Evolutionary conservation across 2,888 invertebrate genomes (phyloP).

Genomic region (Eremobia ochroleuca): DNA sequence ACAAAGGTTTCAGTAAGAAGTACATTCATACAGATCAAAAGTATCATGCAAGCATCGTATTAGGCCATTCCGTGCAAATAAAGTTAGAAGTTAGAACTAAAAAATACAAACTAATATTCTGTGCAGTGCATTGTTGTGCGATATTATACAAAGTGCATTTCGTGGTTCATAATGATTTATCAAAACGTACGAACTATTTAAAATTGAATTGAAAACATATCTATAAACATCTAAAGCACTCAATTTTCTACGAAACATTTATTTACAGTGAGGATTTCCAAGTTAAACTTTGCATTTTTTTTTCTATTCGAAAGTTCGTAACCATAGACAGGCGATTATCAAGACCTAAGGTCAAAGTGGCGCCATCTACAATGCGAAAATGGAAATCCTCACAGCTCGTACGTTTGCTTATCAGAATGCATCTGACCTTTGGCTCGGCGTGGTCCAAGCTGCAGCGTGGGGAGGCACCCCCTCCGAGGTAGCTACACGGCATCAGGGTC

Average conservation of each 20-base stretch:
- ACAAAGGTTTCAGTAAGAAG: background rate
- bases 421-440: slow-evolving; percentile 89
- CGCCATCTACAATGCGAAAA: slow-evolving; percentile 57
- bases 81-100: slow-evolving; percentile 34
- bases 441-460: slow-evolving; percentile 90
- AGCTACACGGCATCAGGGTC: slow-evolving; percentile 93
- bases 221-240: slow-evolving; percentile 34
- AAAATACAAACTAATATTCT: slow-evolving; percentile 11
- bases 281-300: slow-evolving; percentile 3
- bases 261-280: slow-evolving; percentile 63
- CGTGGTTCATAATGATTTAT: slow-evolving; percentile 46
- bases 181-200: slow-evolving; percentile 59
- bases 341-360: slow-evolving; percentile 54
- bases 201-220: slow-evolving; percentile 25
- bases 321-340: slow-evolving; percentile 43
- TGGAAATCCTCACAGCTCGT: slow-evolving; percentile 70
- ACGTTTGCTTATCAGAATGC: slow-evolving; percentile 70
- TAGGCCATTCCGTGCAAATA: slow-evolving; percentile 62
- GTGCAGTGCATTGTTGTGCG: slow-evolving; percentile 61
- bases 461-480: slow-evolving; percentile 91
- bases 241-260: slow-evolving; percentile 40
- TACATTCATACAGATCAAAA: background rate
- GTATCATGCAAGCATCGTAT: slow-evolving; percentile 62
- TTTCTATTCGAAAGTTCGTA: slow-evolving; percentile 14
- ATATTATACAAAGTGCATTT: slow-evolving; percentile 56